These are phyloP conservation scores for Turritopsis rubra DNA, from an alignment of 30 jellyfish, hydroid and myxozoan species.

Conservation along the genomic window DNA sequence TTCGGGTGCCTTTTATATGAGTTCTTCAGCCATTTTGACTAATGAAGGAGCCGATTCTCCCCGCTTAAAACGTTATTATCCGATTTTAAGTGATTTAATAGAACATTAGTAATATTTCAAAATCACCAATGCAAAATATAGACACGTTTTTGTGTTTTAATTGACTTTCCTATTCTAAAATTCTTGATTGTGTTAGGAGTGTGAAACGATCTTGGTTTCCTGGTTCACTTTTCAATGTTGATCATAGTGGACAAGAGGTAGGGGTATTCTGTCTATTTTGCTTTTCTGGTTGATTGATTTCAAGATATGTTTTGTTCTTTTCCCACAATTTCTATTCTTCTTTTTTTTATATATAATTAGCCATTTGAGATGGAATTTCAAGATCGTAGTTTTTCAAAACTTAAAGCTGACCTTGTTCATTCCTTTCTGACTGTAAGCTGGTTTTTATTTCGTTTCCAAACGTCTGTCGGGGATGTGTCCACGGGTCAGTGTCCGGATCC, in stretches of 20 bases:
- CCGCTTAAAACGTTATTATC: no score
- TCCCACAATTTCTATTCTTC: not conserved
- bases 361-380: constrained; percentile 25
- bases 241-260: constrained; percentile 68
- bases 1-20: no score
- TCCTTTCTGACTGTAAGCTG: constrained; percentile 42
- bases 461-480: not conserved
- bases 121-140: no score
- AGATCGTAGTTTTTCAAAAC: constrained; percentile 31
- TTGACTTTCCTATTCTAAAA: no score
- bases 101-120: no score
- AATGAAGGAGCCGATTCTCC: no score
- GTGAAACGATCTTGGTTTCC: constrained; percentile 86
- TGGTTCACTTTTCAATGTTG: constrained; percentile 62
- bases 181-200: constrained; percentile 37
- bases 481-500: not conserved
- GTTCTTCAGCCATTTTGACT: no score
- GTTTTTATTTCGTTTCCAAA: not conserved
- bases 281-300: not conserved
- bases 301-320: not conserved
- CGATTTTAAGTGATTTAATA: no score
- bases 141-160: no score
- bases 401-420: constrained; percentile 40
- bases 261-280: not conserved
- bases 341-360: constrained; percentile 20